Evolutionary conservation across 2,113 vertebrate genomes (phyloP).

Genomic region (Bambusicola thoracicus): DNA sequence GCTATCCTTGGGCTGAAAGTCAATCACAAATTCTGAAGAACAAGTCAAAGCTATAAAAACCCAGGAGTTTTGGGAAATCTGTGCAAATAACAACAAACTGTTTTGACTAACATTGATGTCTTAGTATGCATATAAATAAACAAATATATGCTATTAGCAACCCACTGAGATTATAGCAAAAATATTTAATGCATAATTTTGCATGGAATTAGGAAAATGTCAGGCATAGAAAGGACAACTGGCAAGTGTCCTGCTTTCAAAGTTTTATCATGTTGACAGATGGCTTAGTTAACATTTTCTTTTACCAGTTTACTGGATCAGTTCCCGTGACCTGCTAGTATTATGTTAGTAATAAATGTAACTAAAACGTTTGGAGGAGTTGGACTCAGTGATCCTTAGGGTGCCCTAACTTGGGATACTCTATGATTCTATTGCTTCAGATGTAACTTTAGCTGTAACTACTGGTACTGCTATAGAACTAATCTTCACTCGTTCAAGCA

Average conservation of each 20-base stretch:
- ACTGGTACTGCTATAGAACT: background rate
- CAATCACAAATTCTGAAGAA: slow-evolving; percentile 8
- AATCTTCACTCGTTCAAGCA: background rate
- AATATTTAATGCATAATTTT: slow-evolving; percentile 25
- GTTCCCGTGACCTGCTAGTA: background rate
- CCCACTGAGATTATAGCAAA: slow-evolving; percentile 13
- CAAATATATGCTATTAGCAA: background rate
- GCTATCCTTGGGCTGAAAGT: background rate
- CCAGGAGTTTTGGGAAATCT: background rate
- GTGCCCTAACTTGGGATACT: too few species aligned
- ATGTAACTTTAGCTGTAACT: background rate
- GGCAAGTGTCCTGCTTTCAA: background rate
- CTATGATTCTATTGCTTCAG: background rate
- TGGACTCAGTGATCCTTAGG: too few species aligned
- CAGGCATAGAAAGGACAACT: background rate
- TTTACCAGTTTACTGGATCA: background rate
- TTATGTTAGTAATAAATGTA: background rate
- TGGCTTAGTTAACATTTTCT: background rate
- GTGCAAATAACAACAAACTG: background rate
- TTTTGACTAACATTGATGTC: background rate
- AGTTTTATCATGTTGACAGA: background rate
- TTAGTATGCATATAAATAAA: slow-evolving; percentile 30
- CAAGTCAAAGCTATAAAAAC: background rate
- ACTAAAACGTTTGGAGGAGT: background rate
- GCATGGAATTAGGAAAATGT: slow-evolving; percentile 27